phyloP scores from a whole-genome alignment of 2,888 invertebrate species.

The Odiellus spinosus region DNA sequence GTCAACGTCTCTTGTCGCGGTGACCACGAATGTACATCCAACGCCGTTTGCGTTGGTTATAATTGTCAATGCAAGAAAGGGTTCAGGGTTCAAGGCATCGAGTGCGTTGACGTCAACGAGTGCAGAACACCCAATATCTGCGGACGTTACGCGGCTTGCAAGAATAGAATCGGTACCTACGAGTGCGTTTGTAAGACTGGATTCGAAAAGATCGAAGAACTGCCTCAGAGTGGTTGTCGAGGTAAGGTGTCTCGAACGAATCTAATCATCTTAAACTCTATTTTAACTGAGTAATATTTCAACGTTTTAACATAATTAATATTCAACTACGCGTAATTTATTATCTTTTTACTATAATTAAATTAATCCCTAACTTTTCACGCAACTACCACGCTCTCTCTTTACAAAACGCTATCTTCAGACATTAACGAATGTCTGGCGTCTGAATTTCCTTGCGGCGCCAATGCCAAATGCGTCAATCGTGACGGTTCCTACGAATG shows the following conservation, averaged over 20 bases:
- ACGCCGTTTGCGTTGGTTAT: slow-evolving; percentile 25
- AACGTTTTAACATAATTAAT: too few relatives aligned
- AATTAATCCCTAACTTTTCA: background rate
- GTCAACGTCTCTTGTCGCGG: slow-evolving; percentile 39
- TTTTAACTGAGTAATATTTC: too few relatives aligned
- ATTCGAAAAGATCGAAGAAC: slow-evolving; percentile 16
- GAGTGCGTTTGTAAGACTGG: slow-evolving; percentile 20
- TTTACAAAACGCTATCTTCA: too few relatives aligned
- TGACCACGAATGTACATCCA: slow-evolving; percentile 56
- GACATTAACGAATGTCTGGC: slow-evolving; percentile 24
- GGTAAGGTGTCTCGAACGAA: slow-evolving; percentile 10
- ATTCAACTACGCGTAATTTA: background rate
- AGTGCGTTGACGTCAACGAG: slow-evolving; percentile 23
- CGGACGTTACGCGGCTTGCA: slow-evolving; percentile 21
- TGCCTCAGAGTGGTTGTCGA: slow-evolving; percentile 18
- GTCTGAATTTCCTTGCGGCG: slow-evolving; percentile 23
- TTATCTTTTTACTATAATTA: slow-evolving; percentile 1
- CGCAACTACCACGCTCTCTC: background rate
- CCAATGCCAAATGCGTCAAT: slow-evolving; percentile 25
- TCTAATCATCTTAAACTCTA: too few relatives aligned
- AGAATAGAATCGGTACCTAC: slow-evolving; percentile 21
- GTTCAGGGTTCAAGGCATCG: slow-evolving; percentile 19
- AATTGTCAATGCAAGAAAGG: slow-evolving; percentile 21
- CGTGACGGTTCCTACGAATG: slow-evolving; percentile 23
- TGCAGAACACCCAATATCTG: slow-evolving; percentile 20